Percentiles rank a stretch among this genome's conserved stretches.
These are phyloP conservation scores for Pelobates fuscus DNA, from an alignment of 2,113 vertebrate species.

Conservation along the genomic window DNA sequence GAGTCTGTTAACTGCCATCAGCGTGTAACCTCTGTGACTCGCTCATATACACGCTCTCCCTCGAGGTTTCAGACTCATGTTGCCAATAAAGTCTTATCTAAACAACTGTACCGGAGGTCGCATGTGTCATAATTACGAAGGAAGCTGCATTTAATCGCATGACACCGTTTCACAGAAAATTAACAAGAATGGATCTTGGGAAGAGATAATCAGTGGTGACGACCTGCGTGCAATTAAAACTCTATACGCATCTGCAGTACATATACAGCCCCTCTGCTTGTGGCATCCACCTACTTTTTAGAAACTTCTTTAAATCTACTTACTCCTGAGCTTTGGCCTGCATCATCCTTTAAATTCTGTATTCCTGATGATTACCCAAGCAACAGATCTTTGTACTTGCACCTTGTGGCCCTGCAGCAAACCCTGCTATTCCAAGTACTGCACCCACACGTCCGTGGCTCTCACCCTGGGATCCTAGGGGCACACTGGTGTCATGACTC, in stretches of 20 bases:
- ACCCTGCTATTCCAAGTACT: not conserved
- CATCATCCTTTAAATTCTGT: not conserved
- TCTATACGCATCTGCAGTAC: not conserved
- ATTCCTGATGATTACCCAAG: not conserved
- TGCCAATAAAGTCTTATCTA: constrained; percentile 16
- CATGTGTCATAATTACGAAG: constrained; percentile 38
- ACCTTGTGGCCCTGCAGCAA: constrained; percentile 5
- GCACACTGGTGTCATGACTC: not conserved
- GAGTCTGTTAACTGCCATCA: not conserved
- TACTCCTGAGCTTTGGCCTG: not conserved
- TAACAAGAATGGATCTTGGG: constrained; percentile 25
- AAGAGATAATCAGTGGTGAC: constrained; percentile 32
- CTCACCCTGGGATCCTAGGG: not conserved
- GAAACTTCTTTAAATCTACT: not conserved
- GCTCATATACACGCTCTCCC: constrained; percentile 15
- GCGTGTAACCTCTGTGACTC: constrained; percentile 7
- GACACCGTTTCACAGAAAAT: constrained; percentile 28
- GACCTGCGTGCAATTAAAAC: constrained; percentile 34
- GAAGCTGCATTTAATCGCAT: constrained; percentile 36
- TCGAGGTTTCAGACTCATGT: constrained; percentile 15
- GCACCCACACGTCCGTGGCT: not conserved
- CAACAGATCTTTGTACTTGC: not conserved
- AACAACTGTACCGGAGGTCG: constrained; percentile 14
- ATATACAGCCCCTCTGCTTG: not conserved
- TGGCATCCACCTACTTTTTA: not conserved